Evolutionary conservation across 2,888 invertebrate genomes (phyloP).

Genomic region (Busseola fusca): DNA sequence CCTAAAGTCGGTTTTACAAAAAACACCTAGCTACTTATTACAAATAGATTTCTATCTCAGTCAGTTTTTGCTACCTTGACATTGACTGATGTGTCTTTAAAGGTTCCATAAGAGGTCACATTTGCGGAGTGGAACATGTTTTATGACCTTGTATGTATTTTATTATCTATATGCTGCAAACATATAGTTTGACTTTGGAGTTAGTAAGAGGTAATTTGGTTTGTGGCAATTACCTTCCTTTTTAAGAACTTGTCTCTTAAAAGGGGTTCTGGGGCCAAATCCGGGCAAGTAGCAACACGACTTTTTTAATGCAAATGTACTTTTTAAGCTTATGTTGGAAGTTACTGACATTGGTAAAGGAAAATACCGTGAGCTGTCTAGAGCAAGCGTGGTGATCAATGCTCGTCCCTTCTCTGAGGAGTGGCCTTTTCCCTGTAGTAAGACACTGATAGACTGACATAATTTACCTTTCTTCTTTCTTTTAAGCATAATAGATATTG

Average conservation of each 20-base stretch:
- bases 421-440: not conserved
- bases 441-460: not conserved
- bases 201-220: too few relatives aligned
- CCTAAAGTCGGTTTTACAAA: conserved; percentile 27
- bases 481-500: not conserved
- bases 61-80: conserved; percentile 65
- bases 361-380: too few relatives aligned
- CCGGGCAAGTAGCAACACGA: not conserved
- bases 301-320: not conserved
- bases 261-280: not conserved
- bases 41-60: conserved; percentile 55
- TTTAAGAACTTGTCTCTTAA: not conserved
- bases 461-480: not conserved
- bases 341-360: not conserved
- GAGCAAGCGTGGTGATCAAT: not conserved
- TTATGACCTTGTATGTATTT: conserved; percentile 17
- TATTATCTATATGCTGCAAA: not conserved
- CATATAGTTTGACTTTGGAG: not conserved
- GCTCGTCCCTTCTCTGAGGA: not conserved
- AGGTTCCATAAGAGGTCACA: conserved; percentile 41
- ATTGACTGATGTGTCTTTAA: conserved; percentile 66
- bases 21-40: conserved; percentile 51
- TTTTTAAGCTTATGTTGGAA: not conserved
- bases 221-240: not conserved
- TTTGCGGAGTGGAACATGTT: conserved; percentile 29